Conservation (phyloP, 2,113 vertebrate genomes). For the Cryptoleucopteryx plumbea region DNA sequence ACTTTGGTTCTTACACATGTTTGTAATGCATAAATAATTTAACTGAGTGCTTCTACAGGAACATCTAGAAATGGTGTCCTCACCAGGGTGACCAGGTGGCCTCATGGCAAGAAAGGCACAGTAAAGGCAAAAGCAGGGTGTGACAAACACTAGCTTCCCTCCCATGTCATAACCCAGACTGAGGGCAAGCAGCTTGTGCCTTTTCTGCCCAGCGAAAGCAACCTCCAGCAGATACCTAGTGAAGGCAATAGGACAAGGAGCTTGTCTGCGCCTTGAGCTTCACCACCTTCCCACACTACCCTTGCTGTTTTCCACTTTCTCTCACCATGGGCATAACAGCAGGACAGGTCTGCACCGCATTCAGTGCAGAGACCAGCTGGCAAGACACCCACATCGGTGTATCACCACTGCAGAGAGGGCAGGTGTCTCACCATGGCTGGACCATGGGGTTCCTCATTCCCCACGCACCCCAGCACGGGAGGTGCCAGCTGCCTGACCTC, state of each 20-base stretch:
- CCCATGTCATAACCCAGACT: background rate
- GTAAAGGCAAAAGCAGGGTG: background rate
- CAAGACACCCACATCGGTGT: background rate
- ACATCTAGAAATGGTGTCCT: background rate
- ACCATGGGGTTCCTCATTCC: background rate
- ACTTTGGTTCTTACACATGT: background rate
- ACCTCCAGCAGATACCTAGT: background rate
- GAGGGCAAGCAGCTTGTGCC: background rate
- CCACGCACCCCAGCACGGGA: background rate
- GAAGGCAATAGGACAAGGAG: background rate
- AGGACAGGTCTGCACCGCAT: background rate
- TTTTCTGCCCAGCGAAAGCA: background rate
- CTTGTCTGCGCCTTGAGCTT: background rate
- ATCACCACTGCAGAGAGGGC: background rate
- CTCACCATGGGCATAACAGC: background rate
- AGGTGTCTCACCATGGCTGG: background rate
- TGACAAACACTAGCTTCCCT: background rate
- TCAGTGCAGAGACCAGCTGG: background rate
- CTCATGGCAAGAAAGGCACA: background rate
- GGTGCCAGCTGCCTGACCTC: rapidly evolving
- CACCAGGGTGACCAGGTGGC: background rate
- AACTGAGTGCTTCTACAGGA: background rate
- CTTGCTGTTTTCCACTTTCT: background rate
- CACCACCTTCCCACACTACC: background rate
- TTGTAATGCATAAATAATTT: background rate